These are phyloP conservation scores for Limnephilus auricula DNA, from an alignment of 2,888 invertebrate genomes.

Conservation along the genomic window DNA sequence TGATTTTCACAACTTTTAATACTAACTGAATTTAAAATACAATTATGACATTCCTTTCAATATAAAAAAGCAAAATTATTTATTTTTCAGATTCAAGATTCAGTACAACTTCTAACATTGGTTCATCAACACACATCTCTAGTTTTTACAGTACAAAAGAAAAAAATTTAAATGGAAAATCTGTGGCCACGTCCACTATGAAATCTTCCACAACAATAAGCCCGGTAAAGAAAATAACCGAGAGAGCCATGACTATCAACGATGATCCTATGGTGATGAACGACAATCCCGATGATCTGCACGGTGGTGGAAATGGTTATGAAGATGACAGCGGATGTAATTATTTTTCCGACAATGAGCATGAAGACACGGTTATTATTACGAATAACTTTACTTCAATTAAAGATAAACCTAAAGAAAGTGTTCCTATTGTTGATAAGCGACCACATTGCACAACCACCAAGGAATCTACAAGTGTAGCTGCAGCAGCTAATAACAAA, in stretches of 20 bases:
- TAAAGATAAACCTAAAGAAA: constrained; percentile 21
- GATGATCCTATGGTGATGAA: not conserved
- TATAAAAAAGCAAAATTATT: not conserved
- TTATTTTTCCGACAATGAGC: constrained; percentile 40
- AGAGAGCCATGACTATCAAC: not conserved
- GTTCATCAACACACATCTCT: constrained; percentile 5
- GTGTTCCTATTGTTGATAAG: not conserved
- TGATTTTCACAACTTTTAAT: not conserved
- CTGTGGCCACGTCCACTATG: not conserved
- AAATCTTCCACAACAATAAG: constrained; percentile 18
- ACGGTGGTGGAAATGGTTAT: not conserved
- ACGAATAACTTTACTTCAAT: not conserved
- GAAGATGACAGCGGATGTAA: not conserved
- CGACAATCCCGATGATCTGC: not conserved
- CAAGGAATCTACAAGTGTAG: not conserved
- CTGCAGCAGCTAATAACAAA: not conserved
- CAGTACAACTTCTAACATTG: not conserved
- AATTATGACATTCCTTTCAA: not conserved
- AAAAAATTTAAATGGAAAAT: not conserved
- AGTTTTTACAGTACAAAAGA: not conserved
- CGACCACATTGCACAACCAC: not conserved
- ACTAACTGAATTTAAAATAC: not conserved
- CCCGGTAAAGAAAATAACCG: constrained; percentile 7
- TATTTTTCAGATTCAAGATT: constrained; percentile 27
- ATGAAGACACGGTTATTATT: constrained; percentile 16